phyloP scores from a whole-genome alignment of 2,113 vertebrate species.

The cattle (Bos taurus) region DNA sequence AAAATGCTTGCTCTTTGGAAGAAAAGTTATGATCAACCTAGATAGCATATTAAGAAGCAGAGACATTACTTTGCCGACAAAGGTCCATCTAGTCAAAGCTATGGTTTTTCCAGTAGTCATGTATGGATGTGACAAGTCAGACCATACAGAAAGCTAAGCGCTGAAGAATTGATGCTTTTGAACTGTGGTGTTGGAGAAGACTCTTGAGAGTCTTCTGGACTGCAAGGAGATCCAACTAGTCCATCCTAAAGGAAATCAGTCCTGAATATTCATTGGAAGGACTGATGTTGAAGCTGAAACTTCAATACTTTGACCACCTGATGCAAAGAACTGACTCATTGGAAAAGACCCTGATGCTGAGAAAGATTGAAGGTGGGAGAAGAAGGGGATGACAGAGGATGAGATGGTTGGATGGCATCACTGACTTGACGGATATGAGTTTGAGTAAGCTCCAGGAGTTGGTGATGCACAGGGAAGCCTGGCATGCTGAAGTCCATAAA shows the following conservation, averaged over 20 bases:
- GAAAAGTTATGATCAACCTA: background rate
- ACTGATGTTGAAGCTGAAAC: background rate
- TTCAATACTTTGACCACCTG: background rate
- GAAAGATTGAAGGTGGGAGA: background rate
- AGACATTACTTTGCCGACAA: background rate
- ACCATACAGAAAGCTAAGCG: rapidly evolving
- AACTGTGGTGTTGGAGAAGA: background rate
- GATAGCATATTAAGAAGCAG: background rate
- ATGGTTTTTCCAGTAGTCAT: background rate
- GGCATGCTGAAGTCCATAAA: rapidly evolving
- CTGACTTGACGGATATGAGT: background rate
- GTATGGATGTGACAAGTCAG: background rate
- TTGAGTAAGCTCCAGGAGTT: background rate
- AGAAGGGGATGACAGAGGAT: background rate
- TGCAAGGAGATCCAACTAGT: background rate
- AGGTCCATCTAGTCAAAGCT: background rate
- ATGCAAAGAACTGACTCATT: background rate
- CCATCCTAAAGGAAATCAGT: background rate
- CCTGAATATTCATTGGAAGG: background rate
- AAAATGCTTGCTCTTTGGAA: background rate
- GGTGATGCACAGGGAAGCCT: background rate
- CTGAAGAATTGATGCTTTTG: background rate
- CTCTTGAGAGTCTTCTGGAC: background rate
- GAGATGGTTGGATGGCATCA: background rate
- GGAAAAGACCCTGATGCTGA: background rate